Evolutionary conservation across 2,888 invertebrate species (phyloP), one percentile per base, ranked within the genome.

Genomic region (Epistrophe eligans): DNA sequence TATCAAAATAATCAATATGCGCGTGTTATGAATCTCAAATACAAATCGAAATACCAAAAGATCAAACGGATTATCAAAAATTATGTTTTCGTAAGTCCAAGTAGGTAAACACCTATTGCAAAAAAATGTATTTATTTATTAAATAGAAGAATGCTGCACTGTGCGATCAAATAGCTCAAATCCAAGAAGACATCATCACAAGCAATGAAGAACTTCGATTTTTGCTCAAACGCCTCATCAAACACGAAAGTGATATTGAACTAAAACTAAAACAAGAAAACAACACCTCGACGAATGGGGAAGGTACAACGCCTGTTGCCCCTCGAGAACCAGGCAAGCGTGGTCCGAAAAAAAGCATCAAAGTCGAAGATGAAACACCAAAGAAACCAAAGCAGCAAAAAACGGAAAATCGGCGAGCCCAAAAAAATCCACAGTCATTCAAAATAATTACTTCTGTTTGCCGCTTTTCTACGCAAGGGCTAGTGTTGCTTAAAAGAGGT

Each of bases 131-230:
- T 11, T 32, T 89, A 6, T 72, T n/a, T 13, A 40, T 40, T 43
- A 6, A 43, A 13, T 90, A 97, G 97, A 97, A 97, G 94, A 97
- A 97, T 93, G 96, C 97, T 72, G 96, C 97, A 7, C 92, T 98
- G 4, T 97, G 98, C 92, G 98, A 98, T 93, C 97, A 98, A 94
- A 96, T 98, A 17, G 95, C 97, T 0, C 95, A 96, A 92, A 95
- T 96, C 88, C 98, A 98, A 93, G 96, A 97, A 90, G 96, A 96
- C 91, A 95, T 97, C 66, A 93, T 96, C 35, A 94, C 96, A 72
- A 95, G 96, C 0, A 96, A 97, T 91, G 97, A 98, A 91, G 98
- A 98, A 92, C 94, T 98, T 84, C 95, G 97, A 89, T 97, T 96
- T 92, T 93, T 98, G 57, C 93, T 97, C 38, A 95, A 95, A 88